Conservation (phyloP, 2,797 vertebrate species). For the Arctocebus calabarensis region DNA sequence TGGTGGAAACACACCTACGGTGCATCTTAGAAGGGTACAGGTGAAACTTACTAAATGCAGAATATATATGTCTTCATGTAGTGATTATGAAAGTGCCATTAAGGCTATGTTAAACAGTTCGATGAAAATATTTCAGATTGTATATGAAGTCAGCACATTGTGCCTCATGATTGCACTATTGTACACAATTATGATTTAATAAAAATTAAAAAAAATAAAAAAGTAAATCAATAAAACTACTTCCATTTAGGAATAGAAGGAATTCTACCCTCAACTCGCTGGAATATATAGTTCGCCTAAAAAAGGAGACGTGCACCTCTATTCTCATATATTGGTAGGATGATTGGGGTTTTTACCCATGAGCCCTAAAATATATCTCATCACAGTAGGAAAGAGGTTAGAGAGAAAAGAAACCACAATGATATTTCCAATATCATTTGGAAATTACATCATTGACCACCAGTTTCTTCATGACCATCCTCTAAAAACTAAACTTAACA, state of each 20-base stretch:
- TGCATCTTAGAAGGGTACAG: too few species aligned
- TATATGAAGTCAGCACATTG: too few species aligned
- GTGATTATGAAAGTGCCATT: too few species aligned
- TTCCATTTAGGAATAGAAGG: constrained; percentile 26
- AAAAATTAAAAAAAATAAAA: neutral
- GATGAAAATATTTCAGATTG: too few species aligned
- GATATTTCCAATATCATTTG: constrained; percentile 11
- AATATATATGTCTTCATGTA: too few species aligned
- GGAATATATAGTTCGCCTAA: neutral
- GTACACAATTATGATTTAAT: too few species aligned
- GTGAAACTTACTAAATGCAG: too few species aligned
- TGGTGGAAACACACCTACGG: too few species aligned
- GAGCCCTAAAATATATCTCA: neutral
- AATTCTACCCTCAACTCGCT: constrained; percentile 36
- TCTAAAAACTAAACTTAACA: constrained; percentile 52
- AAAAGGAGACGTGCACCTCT: neutral
- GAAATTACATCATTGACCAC: constrained; percentile 17
- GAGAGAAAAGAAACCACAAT: neutral
- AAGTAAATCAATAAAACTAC: constrained; percentile 17
- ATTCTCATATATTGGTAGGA: neutral
- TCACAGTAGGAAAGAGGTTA: neutral
- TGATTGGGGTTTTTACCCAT: neutral
- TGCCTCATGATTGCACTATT: too few species aligned
- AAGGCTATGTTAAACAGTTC: too few species aligned
- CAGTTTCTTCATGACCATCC: neutral